Base-by-base conservation (phyloP, 2,888 invertebrate genomes). In the Athrips mouffetella region DNA sequence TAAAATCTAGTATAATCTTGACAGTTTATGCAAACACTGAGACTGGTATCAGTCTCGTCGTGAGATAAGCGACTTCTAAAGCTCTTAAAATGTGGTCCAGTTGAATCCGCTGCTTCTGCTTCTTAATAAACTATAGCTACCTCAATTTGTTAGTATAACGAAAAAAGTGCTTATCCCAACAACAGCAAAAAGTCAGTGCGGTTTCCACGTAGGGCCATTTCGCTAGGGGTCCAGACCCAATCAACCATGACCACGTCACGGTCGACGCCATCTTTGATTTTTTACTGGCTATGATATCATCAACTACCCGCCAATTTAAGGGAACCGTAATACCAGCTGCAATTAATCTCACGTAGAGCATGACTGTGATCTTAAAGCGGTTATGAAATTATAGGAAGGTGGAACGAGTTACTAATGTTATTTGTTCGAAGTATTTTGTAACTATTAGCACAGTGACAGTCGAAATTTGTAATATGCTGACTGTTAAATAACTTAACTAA, bases 181-280 rank as follows among this genome's bases (percentile, higher is more conserved):
- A 11, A 29, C 16, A 3, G 29, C 29, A 42, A 42, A 42, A 48
- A 45, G 35, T 45, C 49, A 51, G 47, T 48, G 51, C 50, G 48
- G 49, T 41, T 52, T 46, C 45, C 46, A 48, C 50, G 51, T 51
- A 49, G 49, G 45, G 49, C 53, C 52, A 52, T 54, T 55, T 53
- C 51, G 53, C 37, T 49, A 50, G 49, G 53, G 62, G 60, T 59
- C 41, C 57, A 47, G 58, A 58, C 58, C 57, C 57, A 63, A 63
- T 63, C 63, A 59, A 47, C 54, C 57, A 54, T 48, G 39, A 47
- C 52, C 48, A 8, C 39, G 39, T 48, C 50, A 39, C 44, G 45
- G 40, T 23, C 8, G 20, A 13, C 23, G 39, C 31, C 50, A 31
- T 39, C 47, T 55, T 52, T 47, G 49, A 48, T 55, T 58, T 59